Base-by-base conservation (phyloP, 2,888 invertebrate genomes). In the Apoda limacodes region DNA sequence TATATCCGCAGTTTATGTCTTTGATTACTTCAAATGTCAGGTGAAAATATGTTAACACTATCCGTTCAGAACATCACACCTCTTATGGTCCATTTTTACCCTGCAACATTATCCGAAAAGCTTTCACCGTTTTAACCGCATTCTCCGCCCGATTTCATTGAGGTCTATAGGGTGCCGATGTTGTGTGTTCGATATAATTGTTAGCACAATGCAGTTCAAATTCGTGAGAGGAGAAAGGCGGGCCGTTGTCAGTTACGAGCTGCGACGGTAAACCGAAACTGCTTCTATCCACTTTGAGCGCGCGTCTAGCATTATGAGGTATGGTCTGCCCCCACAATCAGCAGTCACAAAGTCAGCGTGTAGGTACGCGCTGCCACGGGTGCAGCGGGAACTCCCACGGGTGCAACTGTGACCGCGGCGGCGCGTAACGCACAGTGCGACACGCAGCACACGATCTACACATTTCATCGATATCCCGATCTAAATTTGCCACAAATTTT, bases 201-300 rank as follows among this genome's bases (percentile, higher is more conserved):
- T 30, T 31, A 6, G 24, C 14, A 15, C 36, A 38, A 28, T 38
- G 48, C 12, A 13, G 7, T 19, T 35, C 35, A 21, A 42, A 46
- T 15, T 48, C 45, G 1, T 11, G n/a, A 2, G 39, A 38, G 3
- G 28, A 19, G 27, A 49, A 54, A 4, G 48, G 50, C 19, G 48
- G 46, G 1, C 48, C 50, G 7, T 45, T 41, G 23, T 49, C 48
- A 1, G 46, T 39, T 4, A 46, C 42, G 5, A 51, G 12, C 22
- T 48, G 42, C 10, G 28, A 32, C 5, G 50, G 46, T 5, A 50
- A 15, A 1, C 50, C 48, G 13, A 42, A 51, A 13, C 42, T 15
- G 4, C 43, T 17, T 52, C 46, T 2, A 49, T 35, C 48, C 47
- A 49, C 13, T 48, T 49, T 4, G 39, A 33, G 15, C 40, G 31